These are phyloP conservation scores for Novumbra hubbsi DNA, from an alignment of 2,797 vertebrate genomes.

Conservation along the genomic window DNA sequence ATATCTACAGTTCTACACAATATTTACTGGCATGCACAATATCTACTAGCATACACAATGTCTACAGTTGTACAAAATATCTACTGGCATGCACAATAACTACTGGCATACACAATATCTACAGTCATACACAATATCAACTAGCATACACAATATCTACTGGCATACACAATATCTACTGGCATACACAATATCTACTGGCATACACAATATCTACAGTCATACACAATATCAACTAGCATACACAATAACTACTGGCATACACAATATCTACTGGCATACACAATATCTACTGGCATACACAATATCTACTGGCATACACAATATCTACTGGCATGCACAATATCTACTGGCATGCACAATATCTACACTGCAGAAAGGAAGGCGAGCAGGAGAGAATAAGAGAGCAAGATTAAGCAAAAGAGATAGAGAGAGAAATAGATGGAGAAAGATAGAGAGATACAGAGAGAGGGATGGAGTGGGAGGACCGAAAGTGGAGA, in stretches of 20 bases:
- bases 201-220: not conserved
- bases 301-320: not conserved
- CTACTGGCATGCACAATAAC: too few species aligned
- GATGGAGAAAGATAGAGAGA: not conserved
- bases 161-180: not conserved
- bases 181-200: too few species aligned
- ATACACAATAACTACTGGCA: not conserved
- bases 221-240: too few species aligned
- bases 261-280: not conserved
- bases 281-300: not conserved
- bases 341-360: too few species aligned
- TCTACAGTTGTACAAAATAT: too few species aligned
- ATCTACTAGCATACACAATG: not conserved
- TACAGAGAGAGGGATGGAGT: constrained; percentile 13
- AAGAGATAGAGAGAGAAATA: constrained; percentile 24
- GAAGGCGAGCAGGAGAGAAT: not conserved
- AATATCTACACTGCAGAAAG: constrained; percentile 4
- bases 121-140: too few species aligned
- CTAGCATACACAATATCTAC: too few species aligned
- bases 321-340: not conserved
- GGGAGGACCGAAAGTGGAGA: not conserved
- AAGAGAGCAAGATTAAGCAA: not conserved
- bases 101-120: not conserved
- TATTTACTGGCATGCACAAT: not conserved
- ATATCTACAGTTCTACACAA: not conserved